A percentile compares a stretch with the other conserved stretches of the same genome.
phyloP scores from a whole-genome alignment of 1,140 invertebrate species.

The Sitodiplosis mosellana region DNA sequence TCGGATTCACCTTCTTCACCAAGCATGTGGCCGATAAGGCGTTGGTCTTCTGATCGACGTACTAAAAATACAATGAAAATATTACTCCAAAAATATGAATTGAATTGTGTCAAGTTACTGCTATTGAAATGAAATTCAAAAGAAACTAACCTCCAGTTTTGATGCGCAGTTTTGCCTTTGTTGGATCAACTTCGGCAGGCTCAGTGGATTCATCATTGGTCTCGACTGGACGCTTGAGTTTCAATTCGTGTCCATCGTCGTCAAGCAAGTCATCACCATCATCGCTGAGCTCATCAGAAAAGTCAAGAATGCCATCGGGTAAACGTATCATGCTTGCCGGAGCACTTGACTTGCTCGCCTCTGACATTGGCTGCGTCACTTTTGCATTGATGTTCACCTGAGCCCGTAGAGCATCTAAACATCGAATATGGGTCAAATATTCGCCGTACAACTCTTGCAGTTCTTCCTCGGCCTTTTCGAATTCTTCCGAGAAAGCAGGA shows the following conservation, averaged over 20 bases:
- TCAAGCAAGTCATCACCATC: constrained; percentile 10
- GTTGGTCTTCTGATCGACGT: background rate
- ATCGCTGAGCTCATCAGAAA: constrained; percentile 16
- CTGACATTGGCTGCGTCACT: constrained; percentile 3
- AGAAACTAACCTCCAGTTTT: background rate
- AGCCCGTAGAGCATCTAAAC: constrained; percentile 38
- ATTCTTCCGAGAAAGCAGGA: constrained; percentile 94
- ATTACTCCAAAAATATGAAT: background rate
- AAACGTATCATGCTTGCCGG: constrained; percentile 20
- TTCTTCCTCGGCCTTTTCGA: constrained; percentile 77
- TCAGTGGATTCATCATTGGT: background rate
- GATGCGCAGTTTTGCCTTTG: background rate
- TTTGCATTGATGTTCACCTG: constrained; percentile 16
- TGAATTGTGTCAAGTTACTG: background rate
- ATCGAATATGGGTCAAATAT: constrained; percentile 75
- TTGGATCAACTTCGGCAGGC: background rate
- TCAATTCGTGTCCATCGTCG: background rate
- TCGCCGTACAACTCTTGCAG: constrained; percentile 68
- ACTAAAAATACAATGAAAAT: background rate
- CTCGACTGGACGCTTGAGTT: background rate
- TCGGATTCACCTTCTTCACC: constrained; percentile 10
- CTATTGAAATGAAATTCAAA: background rate
- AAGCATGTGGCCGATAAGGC: constrained; percentile 1
- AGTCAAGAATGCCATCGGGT: constrained; percentile 18
- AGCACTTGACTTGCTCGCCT: constrained; percentile 15